These are phyloP conservation scores for Thyatira batis DNA, from an alignment of 2,888 invertebrate genomes.

Conservation along the genomic window DNA sequence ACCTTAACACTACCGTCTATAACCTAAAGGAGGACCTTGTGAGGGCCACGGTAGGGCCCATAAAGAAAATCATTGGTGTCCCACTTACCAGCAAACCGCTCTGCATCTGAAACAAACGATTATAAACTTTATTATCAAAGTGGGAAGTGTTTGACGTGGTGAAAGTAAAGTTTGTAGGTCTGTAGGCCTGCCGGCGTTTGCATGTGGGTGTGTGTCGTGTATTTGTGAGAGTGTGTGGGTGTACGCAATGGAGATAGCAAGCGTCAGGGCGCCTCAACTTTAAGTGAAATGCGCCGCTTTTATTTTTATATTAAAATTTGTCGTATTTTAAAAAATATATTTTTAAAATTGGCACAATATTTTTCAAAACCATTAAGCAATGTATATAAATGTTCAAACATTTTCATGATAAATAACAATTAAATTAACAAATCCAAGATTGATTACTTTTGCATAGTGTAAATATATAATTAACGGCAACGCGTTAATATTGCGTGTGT, in stretches of 20 bases:
- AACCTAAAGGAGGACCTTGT: slow-evolving; percentile 56
- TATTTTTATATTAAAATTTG: slow-evolving; percentile 6
- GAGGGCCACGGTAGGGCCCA: slow-evolving; percentile 63
- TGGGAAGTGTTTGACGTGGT: slow-evolving; percentile 40
- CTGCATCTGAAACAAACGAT: slow-evolving; percentile 24
- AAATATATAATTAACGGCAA: slow-evolving; percentile 17
- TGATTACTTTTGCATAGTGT: neutral
- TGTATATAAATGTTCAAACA: neutral
- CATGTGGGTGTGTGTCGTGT: slow-evolving; percentile 53
- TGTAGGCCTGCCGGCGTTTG: slow-evolving; percentile 66
- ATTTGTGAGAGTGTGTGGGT: slow-evolving; percentile 56
- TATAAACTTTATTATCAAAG: slow-evolving; percentile 37
- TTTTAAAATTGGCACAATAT: neutral
- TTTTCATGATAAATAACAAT: neutral
- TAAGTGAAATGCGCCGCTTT: slow-evolving; percentile 72
- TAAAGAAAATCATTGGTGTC: slow-evolving; percentile 72
- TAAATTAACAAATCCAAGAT: neutral
- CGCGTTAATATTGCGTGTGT: slow-evolving; percentile 39
- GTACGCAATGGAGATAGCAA: slow-evolving; percentile 77
- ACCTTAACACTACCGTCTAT: slow-evolving; percentile 53
- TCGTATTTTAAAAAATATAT: neutral
- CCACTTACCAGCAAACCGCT: slow-evolving; percentile 64
- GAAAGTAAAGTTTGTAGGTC: slow-evolving; percentile 76
- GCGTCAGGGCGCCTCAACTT: slow-evolving; percentile 57
- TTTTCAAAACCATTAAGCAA: neutral